Evolutionary conservation across 2,113 vertebrate genomes (phyloP).

Genomic region (Ptychochromis oligacanthus): DNA sequence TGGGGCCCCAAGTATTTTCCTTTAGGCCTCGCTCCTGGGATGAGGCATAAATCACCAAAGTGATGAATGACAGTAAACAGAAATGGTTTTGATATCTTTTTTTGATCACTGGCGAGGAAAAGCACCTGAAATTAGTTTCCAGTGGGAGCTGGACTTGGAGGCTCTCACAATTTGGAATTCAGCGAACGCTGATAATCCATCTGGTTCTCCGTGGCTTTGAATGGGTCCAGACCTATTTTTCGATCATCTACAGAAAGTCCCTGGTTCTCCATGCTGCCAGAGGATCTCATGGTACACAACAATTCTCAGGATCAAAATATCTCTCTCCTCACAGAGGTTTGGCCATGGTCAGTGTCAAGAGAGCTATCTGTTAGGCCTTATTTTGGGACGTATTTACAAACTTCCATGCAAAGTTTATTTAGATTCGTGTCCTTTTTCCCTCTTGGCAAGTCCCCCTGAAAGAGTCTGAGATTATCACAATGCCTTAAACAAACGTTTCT

Average conservation of each 20-base stretch:
- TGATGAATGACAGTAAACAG: conserved; percentile 51
- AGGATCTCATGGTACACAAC: conserved; percentile 65
- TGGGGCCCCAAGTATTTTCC: neutral
- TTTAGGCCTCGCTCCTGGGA: conserved; percentile 6
- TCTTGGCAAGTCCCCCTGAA: conserved; percentile 45
- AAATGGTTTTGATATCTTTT: conserved; percentile 35
- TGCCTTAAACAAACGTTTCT: neutral
- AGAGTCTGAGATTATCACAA: conserved; percentile 43
- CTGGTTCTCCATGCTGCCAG: conserved; percentile 33
- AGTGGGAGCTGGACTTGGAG: conserved; percentile 38
- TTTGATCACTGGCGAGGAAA: conserved; percentile 29
- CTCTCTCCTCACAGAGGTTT: conserved; percentile 65
- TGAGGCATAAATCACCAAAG: conserved; percentile 24
- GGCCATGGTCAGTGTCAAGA: conserved; percentile 74
- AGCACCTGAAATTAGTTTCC: conserved; percentile 51
- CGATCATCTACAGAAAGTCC: conserved; percentile 59
- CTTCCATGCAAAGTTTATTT: conserved; percentile 73
- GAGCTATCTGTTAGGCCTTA: conserved; percentile 71
- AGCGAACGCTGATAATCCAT: conserved; percentile 33
- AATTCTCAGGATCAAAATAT: conserved; percentile 82
- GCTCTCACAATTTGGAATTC: conserved; percentile 31
- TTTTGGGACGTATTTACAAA: conserved; percentile 80
- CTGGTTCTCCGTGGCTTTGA: conserved; percentile 35
- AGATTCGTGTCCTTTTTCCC: conserved; percentile 57
- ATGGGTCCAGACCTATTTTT: conserved; percentile 61